Evolutionary conservation across 2,797 vertebrate genomes (phyloP).

Genomic region (Hippoglossus hippoglossus): DNA sequence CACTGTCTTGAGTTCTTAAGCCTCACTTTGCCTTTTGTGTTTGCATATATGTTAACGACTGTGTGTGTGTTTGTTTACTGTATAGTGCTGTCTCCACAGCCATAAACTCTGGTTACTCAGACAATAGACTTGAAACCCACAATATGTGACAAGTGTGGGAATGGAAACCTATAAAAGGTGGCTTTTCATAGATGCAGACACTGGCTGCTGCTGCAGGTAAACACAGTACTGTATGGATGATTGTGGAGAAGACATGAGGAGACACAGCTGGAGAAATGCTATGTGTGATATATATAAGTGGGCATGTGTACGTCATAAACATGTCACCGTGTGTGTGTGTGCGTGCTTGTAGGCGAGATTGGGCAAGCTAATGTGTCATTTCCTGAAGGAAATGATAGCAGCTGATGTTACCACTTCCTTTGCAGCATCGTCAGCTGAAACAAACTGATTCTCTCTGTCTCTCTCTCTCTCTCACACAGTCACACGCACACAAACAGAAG

Average conservation of each 20-base stretch:
- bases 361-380: slow-evolving; percentile 72
- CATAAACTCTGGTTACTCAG: slow-evolving; percentile 44
- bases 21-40: neutral
- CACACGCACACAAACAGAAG: neutral
- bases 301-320: slow-evolving; percentile 18
- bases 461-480: neutral
- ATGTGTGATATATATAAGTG: neutral
- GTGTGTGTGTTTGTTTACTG: slow-evolving; percentile 5
- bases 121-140: slow-evolving; percentile 56
- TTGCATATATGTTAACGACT: neutral
- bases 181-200: slow-evolving; percentile 19
- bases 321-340: slow-evolving; percentile 10
- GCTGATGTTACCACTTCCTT: slow-evolving; percentile 78
- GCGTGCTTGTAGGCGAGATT: slow-evolving; percentile 2
- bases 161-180: slow-evolving; percentile 44
- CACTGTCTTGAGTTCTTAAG: neutral
- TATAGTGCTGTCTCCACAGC: slow-evolving; percentile 5
- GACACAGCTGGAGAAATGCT: neutral
- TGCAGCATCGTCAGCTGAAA: slow-evolving; percentile 63
- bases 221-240: neutral
- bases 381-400: slow-evolving; percentile 75
- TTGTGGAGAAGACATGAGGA: neutral
- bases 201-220: neutral
- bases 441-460: neutral
- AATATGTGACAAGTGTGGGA: slow-evolving; percentile 19